Conservation (phyloP, 2,797 vertebrate genomes). For the Dendrocincla fuliginosa region DNA sequence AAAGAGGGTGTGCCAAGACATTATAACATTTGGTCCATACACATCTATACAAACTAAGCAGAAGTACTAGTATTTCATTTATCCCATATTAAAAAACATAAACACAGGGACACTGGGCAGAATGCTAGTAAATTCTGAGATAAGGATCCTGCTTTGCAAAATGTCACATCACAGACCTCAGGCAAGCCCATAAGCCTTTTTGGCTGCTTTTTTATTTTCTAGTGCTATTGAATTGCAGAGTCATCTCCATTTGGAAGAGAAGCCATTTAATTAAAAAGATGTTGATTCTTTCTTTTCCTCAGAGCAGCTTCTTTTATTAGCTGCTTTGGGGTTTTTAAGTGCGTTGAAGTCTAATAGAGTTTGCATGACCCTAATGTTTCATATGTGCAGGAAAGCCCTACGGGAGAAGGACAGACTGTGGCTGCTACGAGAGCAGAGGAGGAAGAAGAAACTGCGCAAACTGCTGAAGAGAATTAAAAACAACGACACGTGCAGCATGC, state of each 20-base stretch:
- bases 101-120: not conserved
- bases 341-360: not conserved
- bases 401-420: slow-evolving; percentile 89
- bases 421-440: slow-evolving; percentile 91
- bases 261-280: not conserved
- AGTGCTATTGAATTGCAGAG: not conserved
- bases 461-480: slow-evolving; percentile 94
- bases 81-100: not conserved
- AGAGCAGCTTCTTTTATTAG: not conserved
- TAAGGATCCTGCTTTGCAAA: not conserved
- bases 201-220: not conserved
- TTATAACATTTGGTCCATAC: not conserved
- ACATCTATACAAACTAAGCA: not conserved
- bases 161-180: not conserved
- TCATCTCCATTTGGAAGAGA: not conserved
- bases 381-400: slow-evolving; percentile 80
- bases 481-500: slow-evolving; percentile 98
- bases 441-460: slow-evolving; percentile 94
- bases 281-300: not conserved
- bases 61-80: not conserved
- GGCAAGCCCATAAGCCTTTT: not conserved
- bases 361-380: not conserved
- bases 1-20: not conserved
- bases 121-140: not conserved
- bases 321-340: not conserved